These are phyloP conservation scores for Uromys caudimaculatus DNA, from an alignment of 2,797 vertebrate species.

Conservation along the genomic window DNA sequence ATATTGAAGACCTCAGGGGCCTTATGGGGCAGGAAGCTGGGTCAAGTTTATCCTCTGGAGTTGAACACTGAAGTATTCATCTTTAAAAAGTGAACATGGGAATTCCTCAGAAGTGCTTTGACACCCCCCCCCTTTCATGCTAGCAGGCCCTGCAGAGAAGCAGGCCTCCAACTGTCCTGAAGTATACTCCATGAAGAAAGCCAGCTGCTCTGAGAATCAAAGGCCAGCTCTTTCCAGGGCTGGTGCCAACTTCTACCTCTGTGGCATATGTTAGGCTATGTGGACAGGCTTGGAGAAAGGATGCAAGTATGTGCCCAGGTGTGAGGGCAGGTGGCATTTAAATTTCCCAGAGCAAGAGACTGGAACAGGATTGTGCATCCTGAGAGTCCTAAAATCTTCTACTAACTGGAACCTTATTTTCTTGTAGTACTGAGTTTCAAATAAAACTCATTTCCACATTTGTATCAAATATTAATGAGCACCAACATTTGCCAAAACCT, in stretches of 20 bases:
- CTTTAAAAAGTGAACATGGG: constrained; percentile 64
- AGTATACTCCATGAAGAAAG: not conserved
- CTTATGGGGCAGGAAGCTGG: not conserved
- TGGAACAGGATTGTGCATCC: not conserved
- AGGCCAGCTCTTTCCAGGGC: constrained; percentile 43
- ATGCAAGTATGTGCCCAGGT: not conserved
- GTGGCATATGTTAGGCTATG: not conserved
- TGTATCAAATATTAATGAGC: constrained; percentile 45
- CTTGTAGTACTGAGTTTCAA: constrained; percentile 15
- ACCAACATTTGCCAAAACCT: constrained; percentile 30
- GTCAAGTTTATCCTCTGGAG: constrained; percentile 7
- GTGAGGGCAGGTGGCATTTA: not conserved
- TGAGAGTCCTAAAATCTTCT: not conserved
- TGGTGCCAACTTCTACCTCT: not conserved
- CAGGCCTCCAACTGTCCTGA: constrained; percentile 3
- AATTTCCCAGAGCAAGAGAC: not conserved
- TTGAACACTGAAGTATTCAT: not conserved
- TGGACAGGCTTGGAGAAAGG: not conserved
- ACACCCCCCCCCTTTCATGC: not conserved
- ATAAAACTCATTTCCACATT: constrained; percentile 20
- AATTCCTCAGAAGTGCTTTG: constrained; percentile 33
- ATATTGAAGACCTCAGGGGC: not conserved
- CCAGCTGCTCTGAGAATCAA: constrained; percentile 60
- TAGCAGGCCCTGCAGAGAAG: not conserved
- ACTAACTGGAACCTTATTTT: not conserved